Conservation (phyloP, 2,797 vertebrate genomes). For the Periparus ater region DNA sequence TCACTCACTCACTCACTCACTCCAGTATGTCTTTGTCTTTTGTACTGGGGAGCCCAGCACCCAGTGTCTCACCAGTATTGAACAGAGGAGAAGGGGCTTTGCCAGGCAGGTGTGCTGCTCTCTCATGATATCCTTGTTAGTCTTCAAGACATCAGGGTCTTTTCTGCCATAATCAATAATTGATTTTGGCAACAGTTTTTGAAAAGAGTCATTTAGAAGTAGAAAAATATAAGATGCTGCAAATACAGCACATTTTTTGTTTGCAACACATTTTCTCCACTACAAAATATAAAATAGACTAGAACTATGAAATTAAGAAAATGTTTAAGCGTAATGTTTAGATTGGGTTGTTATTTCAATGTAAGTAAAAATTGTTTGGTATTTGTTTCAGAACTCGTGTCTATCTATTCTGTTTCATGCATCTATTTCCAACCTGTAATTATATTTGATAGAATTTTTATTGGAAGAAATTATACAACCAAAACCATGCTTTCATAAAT, state of each 20-base stretch:
- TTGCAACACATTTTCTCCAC: not conserved
- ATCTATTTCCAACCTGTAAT: slow-evolving; percentile 29
- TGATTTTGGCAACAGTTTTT: not conserved
- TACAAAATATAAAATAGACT: not conserved
- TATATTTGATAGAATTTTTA: slow-evolving; percentile 23
- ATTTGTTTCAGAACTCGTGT: slow-evolving; percentile 2
- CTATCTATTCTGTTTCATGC: not conserved
- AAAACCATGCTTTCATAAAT: slow-evolving; percentile 35
- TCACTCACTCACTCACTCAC: not conserved
- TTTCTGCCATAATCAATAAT: not conserved
- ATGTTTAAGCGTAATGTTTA: not conserved
- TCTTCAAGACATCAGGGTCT: not conserved
- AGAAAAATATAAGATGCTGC: not conserved
- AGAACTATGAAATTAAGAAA: not conserved
- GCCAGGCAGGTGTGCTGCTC: not conserved
- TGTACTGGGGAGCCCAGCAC: not conserved
- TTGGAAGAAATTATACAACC: not conserved
- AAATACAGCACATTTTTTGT: no score
- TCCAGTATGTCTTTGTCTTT: not conserved
- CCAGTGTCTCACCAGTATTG: not conserved
- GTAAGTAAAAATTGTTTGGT: not conserved
- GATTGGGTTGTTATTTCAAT: not conserved
- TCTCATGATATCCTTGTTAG: not conserved
- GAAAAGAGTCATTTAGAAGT: not conserved
- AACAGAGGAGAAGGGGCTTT: not conserved